Evolutionary conservation across 2,888 invertebrate genomes (phyloP), one percentile per base, ranked within the genome.

Genomic region (Aplocera efformata): DNA sequence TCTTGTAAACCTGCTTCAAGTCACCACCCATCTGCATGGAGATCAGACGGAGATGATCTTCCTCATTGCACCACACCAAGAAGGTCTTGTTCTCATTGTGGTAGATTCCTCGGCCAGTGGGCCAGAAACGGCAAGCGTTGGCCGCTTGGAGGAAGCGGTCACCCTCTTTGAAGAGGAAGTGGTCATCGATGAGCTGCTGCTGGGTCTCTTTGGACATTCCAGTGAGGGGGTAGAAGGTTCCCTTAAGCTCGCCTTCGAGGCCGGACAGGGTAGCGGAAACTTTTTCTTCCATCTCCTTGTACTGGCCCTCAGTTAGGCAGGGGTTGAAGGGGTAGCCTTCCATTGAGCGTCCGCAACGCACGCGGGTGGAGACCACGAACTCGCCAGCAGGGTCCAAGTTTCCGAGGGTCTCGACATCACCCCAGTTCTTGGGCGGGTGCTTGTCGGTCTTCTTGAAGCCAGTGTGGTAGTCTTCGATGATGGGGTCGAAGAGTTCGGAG

Each of bases 1-100:
- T 93, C 77, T 94, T 93, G 90, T 94, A 97, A 22, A 98, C 94
- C 91, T 96, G 91, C 70, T 95, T 94, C 73, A 97, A 91, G 89
- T 98, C 96, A 70, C 97, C 97, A 58, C 97, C 98, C 94, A 94
- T 95, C 89, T 98, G 97, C 98, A 98, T 98, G 76, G 98, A 98
- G 89, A 98, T 98, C 73, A 98, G 94, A 67, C 98, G 95, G 74
- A 98, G 93, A 86, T 98, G 98, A 91, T 98, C 98, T 88, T 98
- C 98, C 86, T 98, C 98, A 80, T 98, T 98, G 91, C 95, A 95
- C 98, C 98, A 98, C 58, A 98, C 95, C 83, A 97, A 91, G 94
- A 98, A 98, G 66, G 97, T 97, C 91, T 98, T 98, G 90, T 92
- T 93, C 79, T 97, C 96, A 82, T 98, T 98, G 91, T 97, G 96